Conservation (phyloP, 1,140 invertebrate genomes). For the Orussus abietinus region DNA sequence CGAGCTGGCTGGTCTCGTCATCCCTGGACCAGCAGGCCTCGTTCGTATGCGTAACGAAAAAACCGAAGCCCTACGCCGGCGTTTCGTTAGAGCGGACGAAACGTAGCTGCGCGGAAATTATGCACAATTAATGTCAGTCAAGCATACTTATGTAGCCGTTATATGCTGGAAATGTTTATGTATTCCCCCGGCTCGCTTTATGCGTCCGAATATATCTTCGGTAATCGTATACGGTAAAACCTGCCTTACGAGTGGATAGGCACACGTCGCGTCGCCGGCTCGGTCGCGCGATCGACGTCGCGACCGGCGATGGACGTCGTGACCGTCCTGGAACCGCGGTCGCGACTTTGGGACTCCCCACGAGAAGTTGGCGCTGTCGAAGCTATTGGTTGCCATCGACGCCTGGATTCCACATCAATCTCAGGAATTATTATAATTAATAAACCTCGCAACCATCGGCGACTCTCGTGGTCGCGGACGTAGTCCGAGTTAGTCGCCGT, state of each 20-base stretch:
- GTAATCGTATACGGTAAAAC: constrained; percentile 17
- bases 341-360: too few relatives aligned
- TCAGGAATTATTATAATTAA: too few relatives aligned
- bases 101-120: constrained; percentile 25
- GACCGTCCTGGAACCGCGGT: too few relatives aligned
- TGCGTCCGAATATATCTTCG: constrained; percentile 14
- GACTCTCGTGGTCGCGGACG: too few relatives aligned
- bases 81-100: neutral
- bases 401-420: too few relatives aligned
- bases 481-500: too few relatives aligned
- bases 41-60: constrained; percentile 21
- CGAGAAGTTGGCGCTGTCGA: too few relatives aligned
- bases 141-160: constrained; percentile 30
- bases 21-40: too few relatives aligned
- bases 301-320: too few relatives aligned
- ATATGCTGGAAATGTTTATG: constrained; percentile 29
- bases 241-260: constrained; percentile 14
- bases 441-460: too few relatives aligned
- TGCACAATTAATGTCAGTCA: constrained; percentile 33
- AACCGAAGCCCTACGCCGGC: constrained; percentile 1
- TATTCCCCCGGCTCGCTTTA: constrained; percentile 15
- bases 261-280: constrained; percentile 42
- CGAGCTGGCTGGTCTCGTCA: too few relatives aligned
- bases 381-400: too few relatives aligned
- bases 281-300: constrained; percentile 55